Evolutionary conservation across 2,888 invertebrate species (phyloP).

Genomic region (Pseudococcus viburni): DNA sequence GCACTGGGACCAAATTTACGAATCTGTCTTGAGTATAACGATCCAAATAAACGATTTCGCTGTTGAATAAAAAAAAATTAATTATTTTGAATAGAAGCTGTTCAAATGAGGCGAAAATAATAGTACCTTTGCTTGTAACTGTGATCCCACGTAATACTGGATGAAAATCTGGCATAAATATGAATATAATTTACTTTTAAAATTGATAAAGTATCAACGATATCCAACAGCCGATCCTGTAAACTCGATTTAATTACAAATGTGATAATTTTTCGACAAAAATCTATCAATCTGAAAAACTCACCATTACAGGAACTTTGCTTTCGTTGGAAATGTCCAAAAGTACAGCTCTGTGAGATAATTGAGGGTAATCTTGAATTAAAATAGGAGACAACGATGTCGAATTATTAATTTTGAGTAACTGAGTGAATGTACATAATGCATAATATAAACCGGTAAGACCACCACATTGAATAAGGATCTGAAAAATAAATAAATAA

Average conservation of each 20-base stretch:
- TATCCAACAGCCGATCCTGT: constrained; percentile 73
- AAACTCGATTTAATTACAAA: constrained; percentile 60
- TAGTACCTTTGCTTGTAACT: constrained; percentile 72
- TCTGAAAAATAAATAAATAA: constrained; percentile 69
- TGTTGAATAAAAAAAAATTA: constrained; percentile 69
- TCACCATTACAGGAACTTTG: constrained; percentile 74
- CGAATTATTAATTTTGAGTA: constrained; percentile 72
- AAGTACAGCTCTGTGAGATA: constrained; percentile 75
- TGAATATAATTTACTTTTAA: constrained; percentile 75
- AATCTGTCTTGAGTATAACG: constrained; percentile 75
- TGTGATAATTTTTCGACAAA: neutral
- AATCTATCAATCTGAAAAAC: constrained; percentile 50
- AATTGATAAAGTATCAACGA: constrained; percentile 74
- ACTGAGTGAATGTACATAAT: constrained; percentile 75
- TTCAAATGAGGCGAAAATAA: neutral
- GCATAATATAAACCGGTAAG: constrained; percentile 75
- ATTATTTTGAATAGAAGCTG: neutral
- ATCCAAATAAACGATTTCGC: constrained; percentile 75
- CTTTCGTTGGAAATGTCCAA: constrained; percentile 76
- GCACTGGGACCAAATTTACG: constrained; percentile 74
- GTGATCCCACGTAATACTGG: constrained; percentile 72
- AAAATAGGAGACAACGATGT: constrained; percentile 72
- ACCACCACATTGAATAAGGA: constrained; percentile 75
- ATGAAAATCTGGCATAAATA: constrained; percentile 72
- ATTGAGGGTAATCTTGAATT: constrained; percentile 76